Base-by-base conservation (phyloP, 1,140 invertebrate genomes). In the Popillia japonica region DNA sequence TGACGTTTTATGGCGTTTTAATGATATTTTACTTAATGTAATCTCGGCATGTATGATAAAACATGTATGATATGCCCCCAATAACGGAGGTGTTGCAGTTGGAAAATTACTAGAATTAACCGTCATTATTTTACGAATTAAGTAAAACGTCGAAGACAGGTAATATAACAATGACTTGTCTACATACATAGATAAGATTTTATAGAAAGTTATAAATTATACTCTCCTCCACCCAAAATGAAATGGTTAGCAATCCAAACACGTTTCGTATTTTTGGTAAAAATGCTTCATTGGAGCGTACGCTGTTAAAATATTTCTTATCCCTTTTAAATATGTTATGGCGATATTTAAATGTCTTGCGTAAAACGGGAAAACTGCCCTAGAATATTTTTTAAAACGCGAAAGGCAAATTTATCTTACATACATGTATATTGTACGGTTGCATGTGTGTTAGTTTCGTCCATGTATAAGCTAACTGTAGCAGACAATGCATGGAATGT, bases 401-500 rank as follows among this genome's bases (percentile, higher is more conserved):
- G 61, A 22, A 34, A 68, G 61, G 61, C 48, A 68, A 68, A 68
- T 68, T 68, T 34, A 68, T 68, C 61, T 68, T 68, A 68, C 14
- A 34, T 68, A 68, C 61, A 68, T 34, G 27, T 68, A 68, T 68
- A 68, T 68, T 68, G 22, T 14, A 68, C 8, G 9, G 1, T 2
- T 27, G 14, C 22, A 8, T 11, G 4, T 34, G 22, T 68, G 8
- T 68, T 34, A 6, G 61, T 68, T 22, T 22, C 61, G 61, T 23
- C 20, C 20, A 20, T 27, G 14, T 68, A 68, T 68, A 68, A 68
- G 61, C 61, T 68, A 34, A 20, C 61, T 68, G 61, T 74, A 42
- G 72, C 72, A 74, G 44, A 77, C 75, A 77, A 77, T 77, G 75
- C 75, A 55, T 64, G 75, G 75, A 77, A 77, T 77, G 75, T 61